phyloP scores from a whole-genome alignment of 2,113 vertebrate species.

The Todiramphus saurophagus region DNA sequence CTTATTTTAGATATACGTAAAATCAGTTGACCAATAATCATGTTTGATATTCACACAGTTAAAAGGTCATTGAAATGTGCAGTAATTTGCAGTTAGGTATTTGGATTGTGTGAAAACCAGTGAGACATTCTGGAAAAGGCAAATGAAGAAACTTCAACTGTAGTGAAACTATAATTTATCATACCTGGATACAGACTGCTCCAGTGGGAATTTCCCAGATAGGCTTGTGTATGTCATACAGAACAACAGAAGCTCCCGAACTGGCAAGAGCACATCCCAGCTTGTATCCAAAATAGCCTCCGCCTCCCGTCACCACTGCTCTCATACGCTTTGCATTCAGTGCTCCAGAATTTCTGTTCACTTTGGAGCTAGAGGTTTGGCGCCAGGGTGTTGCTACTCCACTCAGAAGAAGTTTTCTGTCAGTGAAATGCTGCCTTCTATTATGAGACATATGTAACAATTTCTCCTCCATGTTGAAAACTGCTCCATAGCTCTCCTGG shows the following conservation, averaged over 20 bases:
- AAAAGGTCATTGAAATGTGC: neutral
- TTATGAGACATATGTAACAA: neutral
- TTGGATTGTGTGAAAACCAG: neutral
- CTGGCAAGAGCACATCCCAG: conserved; percentile 84
- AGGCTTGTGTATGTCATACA: conserved; percentile 85
- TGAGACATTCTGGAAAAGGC: neutral
- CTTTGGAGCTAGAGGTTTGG: neutral
- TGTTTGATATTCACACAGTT: neutral
- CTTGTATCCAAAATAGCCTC: conserved; percentile 89
- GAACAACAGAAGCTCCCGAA: conserved; percentile 80
- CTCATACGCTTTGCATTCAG: conserved; percentile 29
- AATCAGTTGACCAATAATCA: neutral
- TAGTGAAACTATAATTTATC: neutral
- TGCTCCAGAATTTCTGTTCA: neutral
- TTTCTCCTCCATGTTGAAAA: conserved; percentile 8
- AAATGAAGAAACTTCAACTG: neutral
- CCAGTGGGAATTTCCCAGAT: conserved; percentile 76
- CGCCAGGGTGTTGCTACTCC: neutral
- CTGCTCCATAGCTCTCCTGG: conserved; percentile 20
- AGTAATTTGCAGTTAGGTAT: neutral
- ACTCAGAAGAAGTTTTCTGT: conserved; percentile 41
- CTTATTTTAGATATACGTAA: neutral
- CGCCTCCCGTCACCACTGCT: conserved; percentile 90
- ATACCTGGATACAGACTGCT: conserved; percentile 84
- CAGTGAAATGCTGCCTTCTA: neutral